A percentile compares a stretch with the other conserved stretches of the same genome.
These are phyloP conservation scores for Cephus pygmeus DNA, from an alignment of 2,888 invertebrate genomes.

Conservation along the genomic window DNA sequence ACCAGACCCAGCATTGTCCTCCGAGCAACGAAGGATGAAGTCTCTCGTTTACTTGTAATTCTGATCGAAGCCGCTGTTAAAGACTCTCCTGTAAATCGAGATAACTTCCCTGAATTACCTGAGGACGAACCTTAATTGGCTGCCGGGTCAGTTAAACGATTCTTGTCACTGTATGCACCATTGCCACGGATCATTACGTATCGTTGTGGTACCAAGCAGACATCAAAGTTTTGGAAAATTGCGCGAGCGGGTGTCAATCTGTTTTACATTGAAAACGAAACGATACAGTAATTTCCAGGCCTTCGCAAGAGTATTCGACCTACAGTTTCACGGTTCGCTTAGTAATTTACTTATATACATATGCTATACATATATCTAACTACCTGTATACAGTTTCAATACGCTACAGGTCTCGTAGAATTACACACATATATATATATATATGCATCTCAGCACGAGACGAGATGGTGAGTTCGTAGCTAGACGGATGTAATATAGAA, in stretches of 20 bases:
- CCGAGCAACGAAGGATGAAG: constrained; percentile 7
- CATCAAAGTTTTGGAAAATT: background rate
- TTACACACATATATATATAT: background rate
- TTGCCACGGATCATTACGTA: background rate
- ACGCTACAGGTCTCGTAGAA: too few species aligned
- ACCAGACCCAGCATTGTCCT: background rate
- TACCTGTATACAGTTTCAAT: too few species aligned
- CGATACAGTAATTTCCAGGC: background rate
- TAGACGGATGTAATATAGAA: constrained; percentile 41
- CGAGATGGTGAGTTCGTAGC: constrained; percentile 5
- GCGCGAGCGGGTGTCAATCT: too few species aligned
- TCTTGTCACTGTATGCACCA: background rate
- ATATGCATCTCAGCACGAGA: background rate
- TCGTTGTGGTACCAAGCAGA: background rate
- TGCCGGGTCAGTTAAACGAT: background rate
- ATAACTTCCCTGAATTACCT: background rate
- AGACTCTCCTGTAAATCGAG: background rate
- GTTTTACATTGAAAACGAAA: background rate
- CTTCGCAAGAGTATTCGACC: background rate
- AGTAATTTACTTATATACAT: background rate
- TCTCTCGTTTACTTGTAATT: background rate
- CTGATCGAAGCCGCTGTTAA: background rate
- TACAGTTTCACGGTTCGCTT: background rate
- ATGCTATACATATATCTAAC: background rate
- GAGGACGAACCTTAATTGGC: background rate